Evolutionary conservation across 2,113 vertebrate species (phyloP), one percentile per base, ranked within the genome.

Genomic region (Melospiza melodia): DNA sequence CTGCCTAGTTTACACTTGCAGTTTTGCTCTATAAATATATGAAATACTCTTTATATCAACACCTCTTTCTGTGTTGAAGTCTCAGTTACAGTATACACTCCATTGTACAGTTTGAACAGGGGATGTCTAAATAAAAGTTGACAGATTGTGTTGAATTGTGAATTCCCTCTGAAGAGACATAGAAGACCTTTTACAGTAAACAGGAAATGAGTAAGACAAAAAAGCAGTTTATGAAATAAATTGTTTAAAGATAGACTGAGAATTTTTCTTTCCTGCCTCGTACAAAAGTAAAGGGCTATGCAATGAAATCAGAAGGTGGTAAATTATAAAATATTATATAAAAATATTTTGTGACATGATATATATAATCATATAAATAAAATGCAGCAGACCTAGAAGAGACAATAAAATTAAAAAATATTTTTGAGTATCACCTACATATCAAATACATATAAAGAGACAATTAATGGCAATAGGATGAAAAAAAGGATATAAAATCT

Each of bases 201-300:
- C 86, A 90, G 93, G 86, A 95, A 95, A 88, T 95, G 86, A 95
- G 44, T 83, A 92, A 94, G 55, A 84, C 37, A 85, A 69, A 76
- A 82, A 83, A 88, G 33, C 37, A 76, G 49, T 49, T 72, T 80
- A 73, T 72, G 80, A 90, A 83, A 49, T 25, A 76, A 77, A 18
- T n/a, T 6, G 18, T 57, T 83, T 77, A 85, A 94, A 92, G 79
- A 86, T 12, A 86, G 83, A 52, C 37, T 73, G 49, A 12, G 63
- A 73, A 37, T 84, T 90, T 93, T 91, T 49, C 28, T 82, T 90
- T 89, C 39, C 63, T 72, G 54, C 21, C n/a, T 90, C 30, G 9
- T 31, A 65, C 19, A 72, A 44, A 90, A 76, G 37, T 76, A 72
- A 82, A 91, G 33, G 25, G 17, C 54, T 83, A 23, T 19, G 20